These are phyloP conservation scores for Plutella xylostella DNA, from an alignment of 2,888 invertebrate genomes.

Conservation along the genomic window DNA sequence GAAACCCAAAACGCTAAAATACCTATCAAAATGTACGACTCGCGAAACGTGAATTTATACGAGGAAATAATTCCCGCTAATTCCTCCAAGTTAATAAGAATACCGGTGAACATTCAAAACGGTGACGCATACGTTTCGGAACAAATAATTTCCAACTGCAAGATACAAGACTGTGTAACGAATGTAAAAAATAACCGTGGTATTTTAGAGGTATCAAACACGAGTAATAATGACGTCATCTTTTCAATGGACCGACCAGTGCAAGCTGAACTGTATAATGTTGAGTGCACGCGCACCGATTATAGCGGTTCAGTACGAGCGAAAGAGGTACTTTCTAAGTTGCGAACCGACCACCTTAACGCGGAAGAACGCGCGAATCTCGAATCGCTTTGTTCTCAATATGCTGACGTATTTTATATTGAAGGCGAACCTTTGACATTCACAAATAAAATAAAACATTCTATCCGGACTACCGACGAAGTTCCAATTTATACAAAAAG, in stretches of 20 bases:
- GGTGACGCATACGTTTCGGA: conserved; percentile 18
- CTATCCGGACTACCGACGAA: neutral
- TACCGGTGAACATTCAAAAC: conserved; percentile 17
- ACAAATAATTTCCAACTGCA: conserved; percentile 20
- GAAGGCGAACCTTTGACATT: conserved; percentile 11
- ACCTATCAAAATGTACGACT: conserved; percentile 15
- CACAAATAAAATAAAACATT: neutral
- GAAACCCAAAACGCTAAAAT: neutral
- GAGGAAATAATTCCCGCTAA: conserved; percentile 22
- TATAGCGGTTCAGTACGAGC: neutral
- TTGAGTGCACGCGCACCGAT: conserved; percentile 10
- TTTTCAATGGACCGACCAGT: conserved; percentile 14
- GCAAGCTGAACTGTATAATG: conserved; percentile 10
- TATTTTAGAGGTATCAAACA: conserved; percentile 19
- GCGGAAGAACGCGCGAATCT: conserved; percentile 22
- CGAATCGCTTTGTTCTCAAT: conserved; percentile 12
- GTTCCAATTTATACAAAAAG: neutral
- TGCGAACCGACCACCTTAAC: conserved; percentile 24
- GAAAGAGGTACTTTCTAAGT: neutral
- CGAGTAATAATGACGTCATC: conserved; percentile 14
- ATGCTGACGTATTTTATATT: conserved; percentile 19
- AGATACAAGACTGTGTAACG: conserved; percentile 20
- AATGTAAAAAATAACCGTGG: conserved; percentile 16
- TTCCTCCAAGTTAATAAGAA: conserved; percentile 17
- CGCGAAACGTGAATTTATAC: conserved; percentile 19